Evolutionary conservation across 2,797 vertebrate genomes (phyloP).

Genomic region (Babyrousa celebensis): DNA sequence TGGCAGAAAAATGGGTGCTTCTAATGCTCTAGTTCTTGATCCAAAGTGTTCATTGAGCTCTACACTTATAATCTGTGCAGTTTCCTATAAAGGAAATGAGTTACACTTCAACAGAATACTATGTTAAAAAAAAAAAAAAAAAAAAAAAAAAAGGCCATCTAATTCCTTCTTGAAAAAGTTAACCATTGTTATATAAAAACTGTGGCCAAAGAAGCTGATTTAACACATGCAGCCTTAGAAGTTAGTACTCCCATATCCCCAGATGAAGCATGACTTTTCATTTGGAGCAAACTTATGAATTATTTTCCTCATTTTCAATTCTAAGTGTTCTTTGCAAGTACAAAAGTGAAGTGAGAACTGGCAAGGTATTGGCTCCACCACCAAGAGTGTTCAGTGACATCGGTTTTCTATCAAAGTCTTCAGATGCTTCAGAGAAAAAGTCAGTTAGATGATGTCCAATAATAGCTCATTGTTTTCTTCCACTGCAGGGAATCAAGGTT

Average conservation of each 20-base stretch:
- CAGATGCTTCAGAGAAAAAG: conserved; percentile 49
- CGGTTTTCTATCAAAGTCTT: conserved; percentile 63
- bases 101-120: not conserved
- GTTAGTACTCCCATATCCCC: not conserved
- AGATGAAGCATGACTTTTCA: not conserved
- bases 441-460: conserved; percentile 6
- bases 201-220: conserved; percentile 8
- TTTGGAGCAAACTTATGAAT: conserved; percentile 25
- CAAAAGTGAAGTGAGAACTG: conserved; percentile 43
- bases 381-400: conserved; percentile 31
- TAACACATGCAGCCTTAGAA: not conserved
- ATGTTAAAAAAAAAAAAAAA: not conserved
- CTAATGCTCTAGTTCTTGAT: not conserved
- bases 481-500: not conserved
- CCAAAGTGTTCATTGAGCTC: not conserved
- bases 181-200: not conserved
- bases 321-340: conserved; percentile 10
- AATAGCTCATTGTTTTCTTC: conserved; percentile 63
- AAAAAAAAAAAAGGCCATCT: not conserved
- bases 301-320: conserved; percentile 22
- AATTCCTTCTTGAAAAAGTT: not conserved
- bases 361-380: conserved; percentile 4
- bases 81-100: not conserved
- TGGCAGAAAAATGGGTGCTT: not conserved
- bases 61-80: not conserved